Evolutionary conservation across 2,797 vertebrate species (phyloP), one percentile per base, ranked within the genome.

Genomic region (Chromobotia macracanthus): DNA sequence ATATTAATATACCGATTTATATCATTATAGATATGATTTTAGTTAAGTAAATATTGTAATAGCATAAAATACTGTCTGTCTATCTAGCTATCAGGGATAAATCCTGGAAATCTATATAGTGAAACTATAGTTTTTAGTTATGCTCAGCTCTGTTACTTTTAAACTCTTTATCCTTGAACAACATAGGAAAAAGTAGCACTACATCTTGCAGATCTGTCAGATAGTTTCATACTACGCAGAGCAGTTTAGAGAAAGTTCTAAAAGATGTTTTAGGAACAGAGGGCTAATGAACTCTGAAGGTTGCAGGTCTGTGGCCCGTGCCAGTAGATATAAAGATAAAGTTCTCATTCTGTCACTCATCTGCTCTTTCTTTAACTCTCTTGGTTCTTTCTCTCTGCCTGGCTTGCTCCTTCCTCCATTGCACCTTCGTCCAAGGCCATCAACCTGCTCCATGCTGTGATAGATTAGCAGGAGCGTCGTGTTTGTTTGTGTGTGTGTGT

Each of bases 291-390:
- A 41, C 51, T 58, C 41, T 21, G 65, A 41, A 78, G 75, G 67
- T 25, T 58, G 28, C 10, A 2, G 51, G 8, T 69, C 55, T 18
- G 3, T 60, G 65, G 21, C 23, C 51, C n/a, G 25, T 60, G 53
- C 19, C 60, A 18, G 13, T 41, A 38, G 61, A 65, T 70, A 51
- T 18, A 77, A 60, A 18, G 31, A 71, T 71, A 19, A 79, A 55
- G 48, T 53, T 72, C 77, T 64, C 48, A 72, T 72, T 79, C 48
- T 72, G 58, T 72, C 68, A 53, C 21, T 72, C 31, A 38, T 64
- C 31, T 79, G 44, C 35, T 48, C 48, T 65, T 46, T 71, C 19
- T 70, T 67, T 80, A 18, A 66, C n/a, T 67, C 23, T 25, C 60
- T 9, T 15, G 69, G 35, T 69, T 81, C n/a, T 61, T 28, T 70